Evolutionary conservation across 2,888 invertebrate genomes (phyloP).

Genomic region (Leptopilina myrica): DNA sequence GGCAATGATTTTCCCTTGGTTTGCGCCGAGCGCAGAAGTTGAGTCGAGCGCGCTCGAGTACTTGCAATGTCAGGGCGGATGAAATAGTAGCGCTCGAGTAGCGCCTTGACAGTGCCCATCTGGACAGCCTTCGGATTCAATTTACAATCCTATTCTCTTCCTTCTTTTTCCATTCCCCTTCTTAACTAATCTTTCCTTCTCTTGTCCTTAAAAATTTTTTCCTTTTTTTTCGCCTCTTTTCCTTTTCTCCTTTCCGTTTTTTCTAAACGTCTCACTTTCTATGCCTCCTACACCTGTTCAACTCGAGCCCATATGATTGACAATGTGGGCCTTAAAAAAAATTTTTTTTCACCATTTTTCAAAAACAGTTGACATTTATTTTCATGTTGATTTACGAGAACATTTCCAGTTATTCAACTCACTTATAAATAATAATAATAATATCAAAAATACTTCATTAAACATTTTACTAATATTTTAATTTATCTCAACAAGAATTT

Average conservation of each 20-base stretch:
- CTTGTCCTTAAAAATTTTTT: conserved; percentile 45
- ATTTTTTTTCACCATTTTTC: neutral
- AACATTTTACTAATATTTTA: too few relatives aligned
- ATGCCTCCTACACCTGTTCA: conserved; percentile 64
- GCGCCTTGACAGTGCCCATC: conserved; percentile 66
- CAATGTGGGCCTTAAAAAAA: neutral
- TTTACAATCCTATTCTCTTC: conserved; percentile 64
- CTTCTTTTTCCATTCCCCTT: conserved; percentile 46
- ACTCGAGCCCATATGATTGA: neutral
- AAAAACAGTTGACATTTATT: neutral
- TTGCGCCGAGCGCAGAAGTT: conserved; percentile 52
- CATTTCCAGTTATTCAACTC: neutral
- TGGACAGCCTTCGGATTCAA: conserved; percentile 69
- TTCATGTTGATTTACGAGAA: neutral
- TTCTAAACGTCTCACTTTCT: conserved; percentile 51
- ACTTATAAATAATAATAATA: neutral
- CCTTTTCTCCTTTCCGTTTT: conserved; percentile 41
- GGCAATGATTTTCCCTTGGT: conserved; percentile 65
- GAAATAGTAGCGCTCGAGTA: conserved; percentile 67
- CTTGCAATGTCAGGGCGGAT: conserved; percentile 57
- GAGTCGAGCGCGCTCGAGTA: conserved; percentile 47
- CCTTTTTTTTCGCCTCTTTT: conserved; percentile 22
- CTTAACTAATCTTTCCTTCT: conserved; percentile 37
- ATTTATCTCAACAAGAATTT: too few relatives aligned
- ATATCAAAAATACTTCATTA: neutral